Base-by-base conservation (phyloP, 2,113 vertebrate genomes). In the Phrynocephalus versicolor region DNA sequence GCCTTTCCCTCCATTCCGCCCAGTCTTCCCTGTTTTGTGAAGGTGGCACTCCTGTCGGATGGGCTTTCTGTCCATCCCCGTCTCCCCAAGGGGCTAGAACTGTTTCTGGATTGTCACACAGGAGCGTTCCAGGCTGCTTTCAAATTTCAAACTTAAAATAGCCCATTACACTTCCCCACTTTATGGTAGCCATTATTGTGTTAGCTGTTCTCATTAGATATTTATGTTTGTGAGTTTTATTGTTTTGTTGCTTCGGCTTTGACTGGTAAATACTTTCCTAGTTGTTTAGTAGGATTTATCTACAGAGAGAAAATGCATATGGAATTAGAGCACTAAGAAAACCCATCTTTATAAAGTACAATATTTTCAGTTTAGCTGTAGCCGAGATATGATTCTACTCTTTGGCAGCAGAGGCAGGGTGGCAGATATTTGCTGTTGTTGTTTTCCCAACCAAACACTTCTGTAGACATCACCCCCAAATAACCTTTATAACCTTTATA, bases 341-440 rank as follows among this genome's bases (percentile, higher is more conserved):
- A 14, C n/a, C 7, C 23, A 25, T 71, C 18, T 71, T 69, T 78
- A 78, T 78, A 37, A 23, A 82, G 6, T 37, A 10, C 87, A 93
- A 88, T 85, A 82, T 90, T 88, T 92, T 64, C 41, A 13, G 62
- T 23, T 25, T 73, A 37, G 33, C 51, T 69, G 16, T 41, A 69
- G 69, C 33, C 72, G 55, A 60, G 6, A 30, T 57, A 69, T 55
- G 67, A 35, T 23, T 57, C 35, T 5, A 12, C 70, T 62, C 55
- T 30, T 65, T 77, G 69, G 41, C 23, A 67, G 51, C 16, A 12
- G 45, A 16, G 13, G 45, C 27, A 18, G 23, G 14, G 45, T n/a
- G 14, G 8, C 57, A 37, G 37, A 25, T 41, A 30, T 39, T 37
- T 35, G 69, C 33, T 71, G 35, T 39, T 77, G 18, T 77, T 58